Conservation (phyloP, 2,797 vertebrate genomes). For the Alosa sapidissima region DNA sequence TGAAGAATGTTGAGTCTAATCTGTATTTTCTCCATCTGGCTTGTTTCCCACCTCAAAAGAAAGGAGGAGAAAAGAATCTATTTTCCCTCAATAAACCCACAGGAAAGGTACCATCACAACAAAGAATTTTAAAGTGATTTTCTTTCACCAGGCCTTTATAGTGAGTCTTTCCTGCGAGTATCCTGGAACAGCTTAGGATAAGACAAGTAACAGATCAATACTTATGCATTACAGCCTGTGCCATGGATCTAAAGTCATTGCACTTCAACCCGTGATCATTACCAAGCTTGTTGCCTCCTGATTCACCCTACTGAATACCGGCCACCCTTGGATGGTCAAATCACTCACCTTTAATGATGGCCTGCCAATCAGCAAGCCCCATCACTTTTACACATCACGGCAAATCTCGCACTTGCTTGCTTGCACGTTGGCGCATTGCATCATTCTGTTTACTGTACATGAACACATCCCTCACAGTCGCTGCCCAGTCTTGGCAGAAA, state of each 20-base stretch:
- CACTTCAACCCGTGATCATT: constrained; percentile 21
- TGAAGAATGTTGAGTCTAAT: not conserved
- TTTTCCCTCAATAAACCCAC: not conserved
- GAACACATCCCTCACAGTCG: not conserved
- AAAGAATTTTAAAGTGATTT: constrained; percentile 18
- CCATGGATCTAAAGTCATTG: not conserved
- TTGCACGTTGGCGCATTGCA: constrained; percentile 53
- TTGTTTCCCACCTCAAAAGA: not conserved
- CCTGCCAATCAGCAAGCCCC: constrained; percentile 13
- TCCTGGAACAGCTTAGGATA: constrained; percentile 11
- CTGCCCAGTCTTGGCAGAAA: not conserved
- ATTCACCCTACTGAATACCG: constrained; percentile 5
- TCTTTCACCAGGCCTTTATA: not conserved
- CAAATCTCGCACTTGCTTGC: constrained; percentile 17
- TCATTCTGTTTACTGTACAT: constrained; percentile 12
- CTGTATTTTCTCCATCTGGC: not conserved
- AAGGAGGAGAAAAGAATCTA: not conserved
- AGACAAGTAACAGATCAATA: constrained; percentile 34
- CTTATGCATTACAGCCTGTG: constrained; percentile 18
- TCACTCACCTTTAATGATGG: constrained; percentile 46
- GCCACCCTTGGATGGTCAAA: constrained; percentile 13
- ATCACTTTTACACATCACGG: not conserved
- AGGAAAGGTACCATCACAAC: constrained; percentile 4
- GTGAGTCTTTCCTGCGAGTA: constrained; percentile 17
- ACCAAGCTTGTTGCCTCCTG: constrained; percentile 26